Evolutionary conservation across 2,797 vertebrate genomes (phyloP), one percentile per base, ranked within the genome.

Genomic region (Harpagifer antarcticus): DNA sequence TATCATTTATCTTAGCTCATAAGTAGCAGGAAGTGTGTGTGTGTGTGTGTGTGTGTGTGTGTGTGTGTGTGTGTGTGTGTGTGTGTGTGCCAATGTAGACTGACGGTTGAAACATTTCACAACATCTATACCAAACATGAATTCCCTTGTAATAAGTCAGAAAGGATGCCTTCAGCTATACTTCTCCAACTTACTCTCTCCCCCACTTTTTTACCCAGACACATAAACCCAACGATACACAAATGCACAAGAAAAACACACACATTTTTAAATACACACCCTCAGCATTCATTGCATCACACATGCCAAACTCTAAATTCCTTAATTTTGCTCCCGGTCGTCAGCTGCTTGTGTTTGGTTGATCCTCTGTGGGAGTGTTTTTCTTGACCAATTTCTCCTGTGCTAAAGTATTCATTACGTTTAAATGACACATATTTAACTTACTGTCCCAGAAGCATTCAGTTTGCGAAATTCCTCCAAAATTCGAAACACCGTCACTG

Each of bases 101-200:
- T 45, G 31, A 65, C 1, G 0, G 11, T 14, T 61, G 17, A 80
- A 66, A 63, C 33, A 59, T 63, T 69, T 80, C 52, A 71, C 44
- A 78, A 44, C 48, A 56, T 57, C 50, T 20, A 31, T 53, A 61
- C 79, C 75, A 85, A 82, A 79, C 61, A 61, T 55, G 53, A 61
- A 78, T 83, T 87, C 75, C 58, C 66, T 42, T 58, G 57, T 55
- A 75, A 23, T 82, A 68, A 84, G 48, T 84, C 76, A 83, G 78
- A 79, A 60, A 79, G 44, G 53, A 76, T 57, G 44, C 62, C 63
- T 73, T 45, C 50, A 60, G 33, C 42, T 74, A 19, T 54, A 56
- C 19, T 40, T 67, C 52, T 48, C 20, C 47, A 58, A 42, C 40
- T 65, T 17, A 15, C 33, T 50, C 49, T 9, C 13, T 23, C 16